phyloP scores from a whole-genome alignment of 1,140 invertebrate species.

The Adelges cooleyi region DNA sequence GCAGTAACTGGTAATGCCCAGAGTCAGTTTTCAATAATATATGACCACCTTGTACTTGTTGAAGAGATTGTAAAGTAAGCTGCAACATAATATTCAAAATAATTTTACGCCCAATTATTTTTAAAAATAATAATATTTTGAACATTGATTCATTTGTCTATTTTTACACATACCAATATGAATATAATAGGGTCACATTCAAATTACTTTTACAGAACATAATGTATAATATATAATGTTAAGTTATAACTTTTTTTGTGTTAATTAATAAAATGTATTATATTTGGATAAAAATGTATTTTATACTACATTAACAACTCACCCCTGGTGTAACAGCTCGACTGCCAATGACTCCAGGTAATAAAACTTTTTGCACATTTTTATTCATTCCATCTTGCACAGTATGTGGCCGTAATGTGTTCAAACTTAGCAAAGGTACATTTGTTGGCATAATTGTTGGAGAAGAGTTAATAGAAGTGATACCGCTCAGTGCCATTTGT shows the following conservation, averaged over 20 bases:
- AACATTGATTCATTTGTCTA: too few species aligned
- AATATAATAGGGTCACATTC: too few species aligned
- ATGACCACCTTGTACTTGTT: slow-evolving; percentile 69
- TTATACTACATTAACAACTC: too few species aligned
- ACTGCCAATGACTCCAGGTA: slow-evolving; percentile 59
- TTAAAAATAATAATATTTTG: too few species aligned
- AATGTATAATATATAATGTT: too few species aligned
- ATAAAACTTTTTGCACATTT: slow-evolving; percentile 57
- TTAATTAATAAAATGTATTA: too few species aligned
- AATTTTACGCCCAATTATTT: too few species aligned
- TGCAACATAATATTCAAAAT: too few species aligned
- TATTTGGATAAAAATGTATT: too few species aligned
- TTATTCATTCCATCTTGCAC: slow-evolving; percentile 36
- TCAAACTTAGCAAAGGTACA: slow-evolving; percentile 72
- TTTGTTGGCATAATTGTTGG: slow-evolving; percentile 54
- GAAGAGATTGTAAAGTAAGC: slow-evolving; percentile 57
- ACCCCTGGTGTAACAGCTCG: slow-evolving; percentile 66
- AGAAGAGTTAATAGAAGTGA: slow-evolving; percentile 43
- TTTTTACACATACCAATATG: too few species aligned
- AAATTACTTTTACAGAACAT: too few species aligned
- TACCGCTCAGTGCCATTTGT: slow-evolving; percentile 23
- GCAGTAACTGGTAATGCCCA: slow-evolving; percentile 81
- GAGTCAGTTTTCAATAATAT: slow-evolving; percentile 88
- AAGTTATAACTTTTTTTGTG: too few species aligned
- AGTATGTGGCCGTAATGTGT: slow-evolving; percentile 55